A percentile compares a stretch with the other conserved stretches of the same genome.
phyloP scores from a whole-genome alignment of 2,888 invertebrate genomes.

The Toxonevra muliebris region DNA sequence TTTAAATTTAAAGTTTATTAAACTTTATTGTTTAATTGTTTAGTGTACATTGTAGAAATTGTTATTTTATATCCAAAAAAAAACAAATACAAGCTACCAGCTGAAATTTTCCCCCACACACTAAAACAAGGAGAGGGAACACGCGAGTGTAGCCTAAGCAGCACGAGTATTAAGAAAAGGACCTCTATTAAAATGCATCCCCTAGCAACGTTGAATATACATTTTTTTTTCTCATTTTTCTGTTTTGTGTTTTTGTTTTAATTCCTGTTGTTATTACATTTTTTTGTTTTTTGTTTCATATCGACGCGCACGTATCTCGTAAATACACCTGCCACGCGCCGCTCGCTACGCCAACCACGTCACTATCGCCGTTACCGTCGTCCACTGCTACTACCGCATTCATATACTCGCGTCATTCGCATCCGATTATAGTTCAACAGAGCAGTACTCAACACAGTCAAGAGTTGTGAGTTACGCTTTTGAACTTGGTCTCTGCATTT shows the following conservation, averaged over 20 bases:
- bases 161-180: neutral
- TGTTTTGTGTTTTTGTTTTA: slow-evolving; percentile 22
- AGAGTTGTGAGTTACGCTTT: slow-evolving; percentile 11
- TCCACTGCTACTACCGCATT: no score
- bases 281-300: slow-evolving; percentile 21
- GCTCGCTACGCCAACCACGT: slow-evolving; percentile 39
- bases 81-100: no score
- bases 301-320: slow-evolving; percentile 38
- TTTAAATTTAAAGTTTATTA: no score
- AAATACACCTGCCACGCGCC: slow-evolving; percentile 65
- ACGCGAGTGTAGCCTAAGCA: no score
- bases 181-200: slow-evolving; percentile 42
- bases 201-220: slow-evolving; percentile 32
- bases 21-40: no score
- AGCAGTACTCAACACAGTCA: neutral
- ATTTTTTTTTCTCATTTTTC: neutral
- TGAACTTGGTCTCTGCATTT: slow-evolving; percentile 50
- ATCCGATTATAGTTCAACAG: no score
- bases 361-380: neutral
- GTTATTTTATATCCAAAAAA: no score
- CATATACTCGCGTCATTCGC: no score
- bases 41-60: no score
- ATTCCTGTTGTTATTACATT: slow-evolving; percentile 10
- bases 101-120: no score
- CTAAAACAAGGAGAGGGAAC: no score